Evolutionary conservation across 2,888 invertebrate genomes (phyloP), one percentile per base, ranked within the genome.

Genomic region (Abrostola triplasia): DNA sequence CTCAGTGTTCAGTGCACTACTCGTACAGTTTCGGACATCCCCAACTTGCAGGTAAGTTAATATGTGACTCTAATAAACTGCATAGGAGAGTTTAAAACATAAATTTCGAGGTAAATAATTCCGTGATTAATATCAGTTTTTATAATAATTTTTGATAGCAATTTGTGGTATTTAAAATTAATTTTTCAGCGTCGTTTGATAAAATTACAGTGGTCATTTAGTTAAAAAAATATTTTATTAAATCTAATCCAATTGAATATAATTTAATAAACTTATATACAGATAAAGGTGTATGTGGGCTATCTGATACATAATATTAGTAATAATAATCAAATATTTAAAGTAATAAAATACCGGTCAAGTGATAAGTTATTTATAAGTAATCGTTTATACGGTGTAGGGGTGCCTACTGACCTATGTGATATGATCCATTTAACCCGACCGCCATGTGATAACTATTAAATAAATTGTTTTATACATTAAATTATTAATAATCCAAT

Each of bases 1-100:
- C 64, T 64, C 76, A 80, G 86, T 88, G 85, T 73, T 74, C 79
- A 72, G 79, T 83, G 80, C 65, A 79, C 67, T 62, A 73, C 78
- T 70, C 75, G 87, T 83, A 76, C 74, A 77, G 73, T 84, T 86
- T 80, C 85, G 82, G 79, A 77, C 75, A 40, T 52, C 65, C 62
- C 65, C 70, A 85, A 88, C 79, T 89, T 83, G 64, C 77, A 91
- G 92, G 93, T 92, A 87, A 92, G 93, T 92, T 81, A 44, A 8
- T 59, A 54, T 58, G 42, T 66, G 53, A 6, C 41, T 35, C 0
- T 40, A 35, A 6, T 47, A 61, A 47, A 12, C 47, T 61, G 8
- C 0, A 0, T 56, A 35, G 47, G 49, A 7, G 5, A 11, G 8
- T n/a, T 50, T 5, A 35, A 40, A 11, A 47, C 7, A 49, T 10